A percentile compares a stretch with the other conserved stretches of the same genome.
Conservation (phyloP, 2,113 vertebrate species). For the Microtus oregoni region DNA sequence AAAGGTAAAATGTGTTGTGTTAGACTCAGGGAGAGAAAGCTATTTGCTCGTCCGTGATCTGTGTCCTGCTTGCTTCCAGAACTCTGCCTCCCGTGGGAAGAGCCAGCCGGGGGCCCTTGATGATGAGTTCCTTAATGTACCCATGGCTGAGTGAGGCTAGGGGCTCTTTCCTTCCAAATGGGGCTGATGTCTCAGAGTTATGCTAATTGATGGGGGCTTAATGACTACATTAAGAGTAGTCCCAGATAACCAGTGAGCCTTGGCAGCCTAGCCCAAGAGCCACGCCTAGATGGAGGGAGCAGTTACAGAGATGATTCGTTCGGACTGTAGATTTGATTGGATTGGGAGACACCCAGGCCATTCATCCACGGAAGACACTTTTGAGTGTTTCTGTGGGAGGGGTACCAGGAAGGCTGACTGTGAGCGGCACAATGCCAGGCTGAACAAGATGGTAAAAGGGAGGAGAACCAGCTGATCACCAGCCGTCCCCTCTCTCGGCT, state of each 20-base stretch:
- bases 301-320: neutral
- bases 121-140: neutral
- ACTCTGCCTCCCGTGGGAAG: neutral
- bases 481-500: neutral
- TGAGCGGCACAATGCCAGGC: neutral
- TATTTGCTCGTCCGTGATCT: neutral
- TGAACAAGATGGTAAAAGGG: neutral
- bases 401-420: neutral
- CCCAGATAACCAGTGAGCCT: neutral
- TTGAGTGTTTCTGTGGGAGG: too few relatives aligned
- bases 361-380: neutral
- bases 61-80: neutral
- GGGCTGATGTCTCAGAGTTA: neutral
- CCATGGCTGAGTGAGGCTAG: neutral
- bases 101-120: neutral
- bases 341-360: neutral
- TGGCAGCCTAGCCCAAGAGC: neutral
- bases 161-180: neutral
- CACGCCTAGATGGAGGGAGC: fast-evolving
- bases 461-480: too few relatives aligned
- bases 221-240: neutral
- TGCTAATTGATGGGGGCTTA: neutral
- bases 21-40: constrained; percentile 38
- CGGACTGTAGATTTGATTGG: neutral
- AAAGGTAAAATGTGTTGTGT: neutral